A percentile compares a stretch with the other conserved stretches of the same genome.
Evolutionary conservation across 1,140 invertebrate genomes (phyloP).

Genomic region (Araneus ventricosus): DNA sequence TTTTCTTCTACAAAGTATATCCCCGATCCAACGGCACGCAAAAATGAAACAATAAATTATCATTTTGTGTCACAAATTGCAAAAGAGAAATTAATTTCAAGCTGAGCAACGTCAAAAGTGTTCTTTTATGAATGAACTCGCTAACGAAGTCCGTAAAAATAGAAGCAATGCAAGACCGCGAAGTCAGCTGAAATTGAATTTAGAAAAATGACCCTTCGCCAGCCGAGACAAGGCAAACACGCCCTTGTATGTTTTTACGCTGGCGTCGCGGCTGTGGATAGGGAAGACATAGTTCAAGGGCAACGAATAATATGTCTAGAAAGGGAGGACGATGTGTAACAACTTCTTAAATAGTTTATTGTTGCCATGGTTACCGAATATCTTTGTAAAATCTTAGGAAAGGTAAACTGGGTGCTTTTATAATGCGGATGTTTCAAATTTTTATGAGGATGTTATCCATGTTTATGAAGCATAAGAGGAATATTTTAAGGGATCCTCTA

Average conservation of each 20-base stretch:
- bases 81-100: not conserved
- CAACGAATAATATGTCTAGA: not conserved
- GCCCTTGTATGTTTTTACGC: not conserved
- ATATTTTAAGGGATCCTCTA: no score
- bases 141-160: not conserved
- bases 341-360: not conserved
- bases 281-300: not conserved
- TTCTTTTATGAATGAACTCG: not conserved
- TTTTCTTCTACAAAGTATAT: no score
- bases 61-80: no score
- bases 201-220: not conserved
- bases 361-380: not conserved
- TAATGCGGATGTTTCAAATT: no score
- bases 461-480: no score
- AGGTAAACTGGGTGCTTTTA: no score
- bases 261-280: not conserved
- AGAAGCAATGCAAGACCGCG: not conserved
- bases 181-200: not conserved
- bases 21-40: no score
- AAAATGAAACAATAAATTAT: no score
- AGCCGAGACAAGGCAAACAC: not conserved
- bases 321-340: not conserved
- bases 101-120: not conserved
- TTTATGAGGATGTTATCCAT: no score
- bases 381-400: not conserved